Percentiles rank a stretch among this genome's conserved stretches.
Evolutionary conservation across 1,140 invertebrate genomes (phyloP).

Genomic region (Philotrypesis tridentata): DNA sequence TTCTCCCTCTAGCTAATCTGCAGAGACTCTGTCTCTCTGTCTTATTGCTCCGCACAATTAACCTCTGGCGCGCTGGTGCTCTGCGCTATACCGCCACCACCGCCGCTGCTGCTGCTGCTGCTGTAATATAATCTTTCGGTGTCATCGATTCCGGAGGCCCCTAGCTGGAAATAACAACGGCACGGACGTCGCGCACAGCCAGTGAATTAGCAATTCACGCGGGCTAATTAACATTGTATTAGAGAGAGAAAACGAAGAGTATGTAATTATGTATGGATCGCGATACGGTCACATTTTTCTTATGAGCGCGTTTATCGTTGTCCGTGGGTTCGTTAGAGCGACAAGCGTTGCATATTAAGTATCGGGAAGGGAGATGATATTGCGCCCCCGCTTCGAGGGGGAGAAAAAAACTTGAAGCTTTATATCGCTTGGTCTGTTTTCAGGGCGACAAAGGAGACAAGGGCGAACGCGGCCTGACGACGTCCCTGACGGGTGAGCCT

Average conservation of each 20-base stretch:
- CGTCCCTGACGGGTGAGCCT: conserved; percentile 90
- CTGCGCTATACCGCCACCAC: too few relatives aligned
- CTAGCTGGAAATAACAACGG: conserved; percentile 17
- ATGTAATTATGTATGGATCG: not conserved
- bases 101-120: conserved; percentile 3
- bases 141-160: conserved; percentile 28
- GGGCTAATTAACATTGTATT: conserved; percentile 36
- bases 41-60: conserved; percentile 22
- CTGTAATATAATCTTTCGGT: conserved; percentile 35
- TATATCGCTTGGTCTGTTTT: conserved; percentile 11
- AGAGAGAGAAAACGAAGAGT: too few relatives aligned
- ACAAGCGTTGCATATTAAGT: too few relatives aligned
- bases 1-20: not conserved
- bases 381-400: too few relatives aligned
- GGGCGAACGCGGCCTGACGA: conserved; percentile 91
- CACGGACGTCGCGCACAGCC: not conserved
- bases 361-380: too few relatives aligned
- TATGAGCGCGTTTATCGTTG: too few relatives aligned
- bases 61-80: too few relatives aligned
- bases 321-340: too few relatives aligned
- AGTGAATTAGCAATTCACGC: conserved; percentile 29
- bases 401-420: not conserved
- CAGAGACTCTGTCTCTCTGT: not conserved
- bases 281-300: not conserved
- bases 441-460: conserved; percentile 93